A percentile compares a stretch with the other conserved stretches of the same genome.
These are phyloP conservation scores for Ctenopoma multispine DNA, from an alignment of 2,797 vertebrate species.

Conservation along the genomic window DNA sequence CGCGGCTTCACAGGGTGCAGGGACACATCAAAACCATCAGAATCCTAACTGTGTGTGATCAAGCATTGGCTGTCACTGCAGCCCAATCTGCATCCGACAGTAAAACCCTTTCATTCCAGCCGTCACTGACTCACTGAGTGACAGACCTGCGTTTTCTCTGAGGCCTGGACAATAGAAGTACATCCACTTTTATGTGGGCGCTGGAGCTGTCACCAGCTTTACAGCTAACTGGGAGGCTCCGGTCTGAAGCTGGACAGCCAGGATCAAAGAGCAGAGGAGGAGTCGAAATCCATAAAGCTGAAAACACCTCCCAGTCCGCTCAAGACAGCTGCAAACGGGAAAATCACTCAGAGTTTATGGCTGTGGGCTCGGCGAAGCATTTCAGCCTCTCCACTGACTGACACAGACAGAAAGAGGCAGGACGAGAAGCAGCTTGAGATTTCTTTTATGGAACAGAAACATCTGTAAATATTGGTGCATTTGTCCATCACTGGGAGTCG, in stretches of 20 bases:
- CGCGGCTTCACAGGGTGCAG: too few species aligned
- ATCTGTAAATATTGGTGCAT: slow-evolving; percentile 44
- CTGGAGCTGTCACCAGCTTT: slow-evolving; percentile 47
- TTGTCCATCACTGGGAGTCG: slow-evolving; percentile 34
- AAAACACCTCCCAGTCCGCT: slow-evolving; percentile 59
- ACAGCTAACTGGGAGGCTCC: slow-evolving; percentile 37
- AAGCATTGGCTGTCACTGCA: slow-evolving; percentile 19
- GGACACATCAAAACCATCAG: slow-evolving; percentile 23
- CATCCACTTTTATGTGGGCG: too few species aligned
- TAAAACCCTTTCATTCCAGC: slow-evolving; percentile 24
- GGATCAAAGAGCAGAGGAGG: slow-evolving; percentile 65
- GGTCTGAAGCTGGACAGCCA: slow-evolving; percentile 47
- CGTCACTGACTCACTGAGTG: slow-evolving; percentile 26
- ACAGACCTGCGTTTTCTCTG: slow-evolving; percentile 34
- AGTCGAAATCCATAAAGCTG: slow-evolving; percentile 67
- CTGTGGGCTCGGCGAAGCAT: slow-evolving; percentile 24
- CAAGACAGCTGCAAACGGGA: slow-evolving; percentile 55
- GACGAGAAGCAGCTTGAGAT: slow-evolving; percentile 28
- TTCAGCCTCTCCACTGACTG: slow-evolving; percentile 28
- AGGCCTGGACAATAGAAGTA: background rate
- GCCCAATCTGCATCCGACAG: slow-evolving; percentile 1
- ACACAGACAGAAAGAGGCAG: slow-evolving; percentile 6
- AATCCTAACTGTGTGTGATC: slow-evolving; percentile 42
- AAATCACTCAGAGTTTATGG: slow-evolving; percentile 62
- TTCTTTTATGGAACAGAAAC: slow-evolving; percentile 43